Evolutionary conservation across 1,140 invertebrate species (phyloP), one percentile per base, ranked within the genome.

Genomic region (Scaptomyza montana): DNA sequence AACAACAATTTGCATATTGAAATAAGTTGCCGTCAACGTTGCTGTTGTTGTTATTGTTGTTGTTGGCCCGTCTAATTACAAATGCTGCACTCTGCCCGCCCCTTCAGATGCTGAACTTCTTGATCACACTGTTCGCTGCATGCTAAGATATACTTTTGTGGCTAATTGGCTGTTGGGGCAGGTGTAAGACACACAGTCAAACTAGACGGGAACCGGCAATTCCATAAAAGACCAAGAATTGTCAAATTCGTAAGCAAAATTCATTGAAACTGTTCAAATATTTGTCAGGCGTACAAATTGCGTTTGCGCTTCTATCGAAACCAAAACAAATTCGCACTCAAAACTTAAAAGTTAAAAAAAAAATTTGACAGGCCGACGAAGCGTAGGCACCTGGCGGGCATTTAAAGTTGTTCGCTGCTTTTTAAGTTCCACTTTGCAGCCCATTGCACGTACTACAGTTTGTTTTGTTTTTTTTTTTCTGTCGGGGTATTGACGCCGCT

Each of bases 301-400:
- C 74, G 69, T 59, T 70, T 70, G 63, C 73, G 73, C 73, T 75
- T 75, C 67, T 63, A 76, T 54, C 57, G 61, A 65, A 65, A 53
- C 41, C 56, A 55, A 57, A 56, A 72, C 56, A 72, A 75, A 75
- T 75, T 71, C 68, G 67, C 62, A 75, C 68, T 69, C 59, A 69
- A 56, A 73, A 67, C 45, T 36, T 9, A 36, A 9, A 36, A 36
- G 0, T 9, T 7, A 25, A 33, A 33, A 33, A 36, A 36, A 16
- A 36, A 36, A 56, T 68, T 56, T 41, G 66, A 51, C 70, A 73
- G 45, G 54, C 67, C 65, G 59, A 74, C 51, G 41, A 51, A 63
- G 74, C 72, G 72, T 85, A 63, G 73, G 80, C 82, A 87, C 78
- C 84, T 87, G 84, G 77, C 62, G 68, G 54, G 82, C 75, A 81